Evolutionary conservation across 2,797 vertebrate genomes (phyloP).

Genomic region (Chanos chanos): DNA sequence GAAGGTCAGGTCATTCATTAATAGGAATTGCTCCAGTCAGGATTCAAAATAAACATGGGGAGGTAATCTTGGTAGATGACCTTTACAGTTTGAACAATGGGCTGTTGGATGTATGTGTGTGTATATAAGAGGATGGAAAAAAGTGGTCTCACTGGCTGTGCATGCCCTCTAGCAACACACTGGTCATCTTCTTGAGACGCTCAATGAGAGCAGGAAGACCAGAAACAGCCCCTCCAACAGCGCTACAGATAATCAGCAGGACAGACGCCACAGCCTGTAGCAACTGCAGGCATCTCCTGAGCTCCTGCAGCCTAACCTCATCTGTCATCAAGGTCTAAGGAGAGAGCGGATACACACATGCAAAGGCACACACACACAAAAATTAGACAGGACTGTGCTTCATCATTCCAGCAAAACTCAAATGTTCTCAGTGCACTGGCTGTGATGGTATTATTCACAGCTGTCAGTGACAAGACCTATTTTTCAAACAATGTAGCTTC

Average conservation of each 20-base stretch:
- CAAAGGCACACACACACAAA: not conserved
- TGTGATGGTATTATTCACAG: no score
- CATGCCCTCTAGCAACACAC: constrained; percentile 86
- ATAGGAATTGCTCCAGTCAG: no score
- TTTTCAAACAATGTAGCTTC: not conserved
- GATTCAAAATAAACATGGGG: no score
- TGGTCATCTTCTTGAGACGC: constrained; percentile 80
- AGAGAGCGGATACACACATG: not conserved
- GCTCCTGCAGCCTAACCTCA: constrained; percentile 79
- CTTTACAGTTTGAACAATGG: no score
- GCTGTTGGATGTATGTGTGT: not conserved
- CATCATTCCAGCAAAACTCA: no score
- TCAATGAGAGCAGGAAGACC: constrained; percentile 76
- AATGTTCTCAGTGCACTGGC: no score
- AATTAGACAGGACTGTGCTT: not conserved
- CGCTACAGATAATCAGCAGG: constrained; percentile 83
- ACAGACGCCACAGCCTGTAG: constrained; percentile 80
- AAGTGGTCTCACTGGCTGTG: constrained; percentile 75
- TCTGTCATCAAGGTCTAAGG: constrained; percentile 85
- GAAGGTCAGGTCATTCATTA: not conserved
- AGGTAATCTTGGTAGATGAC: no score
- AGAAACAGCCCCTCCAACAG: constrained; percentile 74
- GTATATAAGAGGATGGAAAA: not conserved
- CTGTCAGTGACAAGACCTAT: no score
- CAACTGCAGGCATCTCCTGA: constrained; percentile 79